Base-by-base conservation (phyloP, 1,140 invertebrate species). In the Drosophila subpulchrella region DNA sequence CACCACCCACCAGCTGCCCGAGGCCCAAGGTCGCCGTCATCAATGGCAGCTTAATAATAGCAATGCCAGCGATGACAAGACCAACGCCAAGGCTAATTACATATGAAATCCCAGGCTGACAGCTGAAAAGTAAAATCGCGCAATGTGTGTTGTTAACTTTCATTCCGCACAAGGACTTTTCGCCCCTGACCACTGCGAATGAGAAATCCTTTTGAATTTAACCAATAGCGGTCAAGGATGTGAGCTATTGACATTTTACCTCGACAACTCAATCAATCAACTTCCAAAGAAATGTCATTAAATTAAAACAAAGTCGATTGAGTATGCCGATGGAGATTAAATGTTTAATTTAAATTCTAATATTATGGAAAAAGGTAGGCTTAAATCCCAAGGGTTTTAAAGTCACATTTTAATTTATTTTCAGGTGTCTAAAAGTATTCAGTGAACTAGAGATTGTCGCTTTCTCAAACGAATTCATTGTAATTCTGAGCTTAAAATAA, bases 11-110 rank as follows among this genome's bases (percentile, higher is more conserved):
- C 8, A 15, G 20, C 56, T 5, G 15, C 15, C 10, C 17, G 10
- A 10, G n/a, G 42, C 34, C n/a, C 63, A 71, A 56, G 51, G 51
- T 51, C 71, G 50, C 20, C 27, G 20, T 48, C 71, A 74, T 71
- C 70, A 73, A 74, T 62, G 51, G 58, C 71, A 53, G 55, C 55
- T 72, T 73, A 73, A 73, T 60, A 73, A 41, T 53, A 57, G 36
- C 60, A 24, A 15, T 62, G 38, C 30, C 51, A 65, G 58, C 32
- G 58, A 38, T 66, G 59, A 15, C 62, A 39, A 20, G 58, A 47
- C 60, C 17, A 7, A 24, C 59, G 58, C 42, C 44, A 65, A 50
- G 34, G 60, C 63, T 66, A 66, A 66, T 66, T 65, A 65, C 13
- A 27, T 50, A 66, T 66, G 41, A 13, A 65, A 65, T 60, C 32